phyloP scores from a whole-genome alignment of 2,888 invertebrate genomes.

The Anodontia alba region DNA sequence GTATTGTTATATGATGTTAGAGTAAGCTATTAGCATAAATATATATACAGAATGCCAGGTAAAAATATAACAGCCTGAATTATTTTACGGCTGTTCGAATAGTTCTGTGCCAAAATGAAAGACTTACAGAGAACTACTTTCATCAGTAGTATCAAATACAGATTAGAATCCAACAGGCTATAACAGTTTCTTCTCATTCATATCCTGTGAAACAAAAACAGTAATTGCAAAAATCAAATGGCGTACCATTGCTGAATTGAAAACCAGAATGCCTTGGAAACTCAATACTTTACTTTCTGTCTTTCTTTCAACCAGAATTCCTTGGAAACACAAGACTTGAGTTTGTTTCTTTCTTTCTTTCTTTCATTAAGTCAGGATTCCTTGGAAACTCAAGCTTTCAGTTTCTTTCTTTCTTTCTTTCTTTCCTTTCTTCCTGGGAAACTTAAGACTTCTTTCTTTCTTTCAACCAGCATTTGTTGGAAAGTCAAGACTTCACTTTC shows the following conservation, averaged over 20 bases:
- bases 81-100: neutral
- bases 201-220: neutral
- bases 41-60: neutral
- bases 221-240: neutral
- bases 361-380: too few species aligned
- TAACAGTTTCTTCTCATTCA: neutral
- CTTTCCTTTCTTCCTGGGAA: too few species aligned
- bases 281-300: too few species aligned
- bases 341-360: too few species aligned
- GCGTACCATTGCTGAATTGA: neutral
- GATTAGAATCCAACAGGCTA: conserved; percentile 3
- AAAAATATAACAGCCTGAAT: neutral
- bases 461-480: too few species aligned
- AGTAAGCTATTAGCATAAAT: neutral
- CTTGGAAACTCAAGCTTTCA: too few species aligned
- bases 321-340: too few species aligned
- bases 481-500: too few species aligned
- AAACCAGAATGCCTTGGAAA: neutral
- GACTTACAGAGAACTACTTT: neutral
- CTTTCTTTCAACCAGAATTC: too few species aligned
- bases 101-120: neutral
- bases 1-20: too few species aligned
- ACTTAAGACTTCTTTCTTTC: too few species aligned
- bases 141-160: neutral
- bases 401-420: too few species aligned